Conservation (phyloP, 2,797 vertebrate genomes). For the Momotus momota region DNA sequence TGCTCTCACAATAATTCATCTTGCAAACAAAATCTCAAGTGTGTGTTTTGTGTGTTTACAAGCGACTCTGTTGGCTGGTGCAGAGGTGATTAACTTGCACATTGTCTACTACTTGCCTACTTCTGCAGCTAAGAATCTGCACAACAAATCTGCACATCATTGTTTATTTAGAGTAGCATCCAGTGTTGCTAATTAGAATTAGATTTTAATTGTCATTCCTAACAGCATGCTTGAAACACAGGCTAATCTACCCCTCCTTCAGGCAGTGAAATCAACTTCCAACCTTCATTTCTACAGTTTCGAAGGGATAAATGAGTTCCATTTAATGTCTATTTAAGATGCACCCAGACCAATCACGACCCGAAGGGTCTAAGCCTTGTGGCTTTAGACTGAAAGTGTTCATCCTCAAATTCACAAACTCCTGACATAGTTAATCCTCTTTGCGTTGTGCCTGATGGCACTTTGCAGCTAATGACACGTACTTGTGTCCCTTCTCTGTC, state of each 20-base stretch:
- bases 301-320: not conserved
- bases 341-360: not conserved
- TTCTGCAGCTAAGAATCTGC: not conserved
- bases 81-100: not conserved
- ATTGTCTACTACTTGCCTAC: not conserved
- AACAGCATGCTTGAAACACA: not conserved
- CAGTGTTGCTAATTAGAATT: constrained; percentile 14
- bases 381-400: not conserved
- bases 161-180: constrained; percentile 28
- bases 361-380: not conserved
- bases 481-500: not conserved
- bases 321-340: not conserved
- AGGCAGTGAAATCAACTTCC: not conserved
- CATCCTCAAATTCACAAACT: not conserved
- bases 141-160: not conserved
- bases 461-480: not conserved
- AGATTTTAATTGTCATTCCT: constrained; percentile 17
- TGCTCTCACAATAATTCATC: not conserved
- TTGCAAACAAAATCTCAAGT: not conserved
- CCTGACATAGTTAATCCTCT: not conserved
- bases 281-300: not conserved
- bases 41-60: not conserved
- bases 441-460: accelerated
- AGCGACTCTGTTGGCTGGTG: not conserved
- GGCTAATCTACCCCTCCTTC: not conserved